These are phyloP conservation scores for Schizopygopsis malacanthus DNA, from an alignment of 2,797 vertebrate genomes.

Conservation along the genomic window DNA sequence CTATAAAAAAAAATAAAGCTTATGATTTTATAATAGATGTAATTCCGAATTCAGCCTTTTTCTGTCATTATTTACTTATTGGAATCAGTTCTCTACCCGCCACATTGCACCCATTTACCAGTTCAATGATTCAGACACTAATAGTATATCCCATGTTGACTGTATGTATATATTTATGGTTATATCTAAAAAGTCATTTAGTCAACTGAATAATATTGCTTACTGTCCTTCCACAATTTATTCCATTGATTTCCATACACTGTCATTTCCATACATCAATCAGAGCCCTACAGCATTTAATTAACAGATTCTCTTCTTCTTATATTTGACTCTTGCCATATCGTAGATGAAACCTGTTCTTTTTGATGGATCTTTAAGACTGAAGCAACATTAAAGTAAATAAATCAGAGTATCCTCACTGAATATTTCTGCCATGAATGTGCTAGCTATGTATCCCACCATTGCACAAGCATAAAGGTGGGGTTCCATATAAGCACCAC, in stretches of 20 bases:
- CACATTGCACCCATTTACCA: background rate
- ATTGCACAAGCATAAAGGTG: background rate
- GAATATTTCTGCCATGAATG: constrained; percentile 3
- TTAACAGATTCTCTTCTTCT: background rate
- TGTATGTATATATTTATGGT: background rate
- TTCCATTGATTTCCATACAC: background rate
- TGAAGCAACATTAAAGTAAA: constrained; percentile 24
- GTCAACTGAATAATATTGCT: background rate
- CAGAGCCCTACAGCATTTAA: constrained; percentile 8
- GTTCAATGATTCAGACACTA: background rate
- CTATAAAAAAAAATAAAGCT: too few species aligned
- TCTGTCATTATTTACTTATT: background rate
- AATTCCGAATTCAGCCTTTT: background rate
- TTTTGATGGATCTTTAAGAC: constrained; percentile 23
- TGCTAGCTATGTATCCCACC: background rate
- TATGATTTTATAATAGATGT: too few species aligned
- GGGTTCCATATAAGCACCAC: background rate
- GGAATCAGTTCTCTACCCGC: background rate
- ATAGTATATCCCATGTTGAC: background rate
- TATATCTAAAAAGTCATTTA: too few species aligned
- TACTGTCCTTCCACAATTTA: background rate
- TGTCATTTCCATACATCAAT: constrained; percentile 3
- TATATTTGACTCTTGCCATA: background rate
- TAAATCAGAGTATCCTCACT: constrained; percentile 4
- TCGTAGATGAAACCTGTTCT: constrained; percentile 12